Conservation (phyloP, 2,888 invertebrate species). For the Callimorpha dominula region DNA sequence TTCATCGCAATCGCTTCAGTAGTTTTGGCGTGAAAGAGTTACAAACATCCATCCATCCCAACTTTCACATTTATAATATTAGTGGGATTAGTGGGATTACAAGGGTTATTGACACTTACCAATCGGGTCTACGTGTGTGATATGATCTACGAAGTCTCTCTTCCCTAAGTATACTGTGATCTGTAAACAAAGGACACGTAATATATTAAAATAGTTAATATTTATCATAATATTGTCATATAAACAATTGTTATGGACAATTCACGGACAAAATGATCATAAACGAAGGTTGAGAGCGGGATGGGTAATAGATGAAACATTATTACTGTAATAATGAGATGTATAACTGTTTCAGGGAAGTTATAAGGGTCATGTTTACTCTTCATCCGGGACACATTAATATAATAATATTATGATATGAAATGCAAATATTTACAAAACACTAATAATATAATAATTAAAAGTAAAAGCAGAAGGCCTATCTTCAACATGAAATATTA, state of each 20-base stretch:
- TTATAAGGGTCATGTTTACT: neutral
- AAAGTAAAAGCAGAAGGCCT: neutral
- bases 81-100: too few species aligned
- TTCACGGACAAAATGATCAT: conserved; percentile 2
- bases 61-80: neutral
- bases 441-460: neutral
- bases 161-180: conserved; percentile 97
- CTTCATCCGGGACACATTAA: neutral
- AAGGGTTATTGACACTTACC: conserved; percentile 83
- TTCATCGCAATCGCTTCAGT: too few species aligned
- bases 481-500: neutral
- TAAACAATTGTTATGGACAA: neutral
- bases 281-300: conserved; percentile 2
- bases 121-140: conserved; percentile 96
- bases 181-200: conserved; percentile 74
- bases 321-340: conserved; percentile 9
- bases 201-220: neutral
- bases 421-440: neutral
- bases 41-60: too few species aligned
- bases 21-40: too few species aligned
- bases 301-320: conserved; percentile 9
- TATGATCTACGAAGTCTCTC: conserved; percentile 97
- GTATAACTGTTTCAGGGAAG: neutral
- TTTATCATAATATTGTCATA: conserved; percentile 5
- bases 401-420: neutral